Conservation (phyloP, 1,140 invertebrate genomes). For the Papilio xuthus region DNA sequence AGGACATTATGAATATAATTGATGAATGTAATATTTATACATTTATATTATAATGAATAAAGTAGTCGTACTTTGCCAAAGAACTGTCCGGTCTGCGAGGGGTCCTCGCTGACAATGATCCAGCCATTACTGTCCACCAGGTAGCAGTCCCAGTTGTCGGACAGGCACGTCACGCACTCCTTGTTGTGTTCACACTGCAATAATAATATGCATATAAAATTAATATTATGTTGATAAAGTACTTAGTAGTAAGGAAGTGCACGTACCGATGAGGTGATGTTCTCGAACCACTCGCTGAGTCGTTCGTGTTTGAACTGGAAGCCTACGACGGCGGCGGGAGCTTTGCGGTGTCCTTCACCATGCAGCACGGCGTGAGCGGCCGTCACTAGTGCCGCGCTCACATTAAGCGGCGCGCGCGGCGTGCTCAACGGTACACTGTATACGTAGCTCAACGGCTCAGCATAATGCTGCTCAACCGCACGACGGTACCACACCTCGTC, state of each 20-base stretch:
- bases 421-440: slow-evolving; percentile 82
- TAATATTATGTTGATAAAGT: slow-evolving; percentile 4
- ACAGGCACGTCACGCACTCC: slow-evolving; percentile 86
- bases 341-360: slow-evolving; percentile 83
- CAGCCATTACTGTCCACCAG: slow-evolving; percentile 95
- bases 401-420: slow-evolving; percentile 64
- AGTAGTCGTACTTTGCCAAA: slow-evolving; percentile 88
- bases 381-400: slow-evolving; percentile 86
- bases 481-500: slow-evolving; percentile 97
- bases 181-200: slow-evolving; percentile 82
- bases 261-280: slow-evolving; percentile 87
- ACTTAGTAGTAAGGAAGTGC: background rate
- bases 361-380: slow-evolving; percentile 94
- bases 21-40: too few relatives aligned
- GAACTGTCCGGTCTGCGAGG: slow-evolving; percentile 89
- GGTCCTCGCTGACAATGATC: slow-evolving; percentile 89
- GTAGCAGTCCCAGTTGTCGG: slow-evolving; percentile 90
- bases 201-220: background rate
- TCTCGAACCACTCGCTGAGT: slow-evolving; percentile 88
- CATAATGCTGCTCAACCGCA: slow-evolving; percentile 94
- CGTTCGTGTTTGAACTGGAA: slow-evolving; percentile 92
- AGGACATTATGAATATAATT: too few relatives aligned
- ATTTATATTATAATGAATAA: background rate
- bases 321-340: slow-evolving; percentile 95
- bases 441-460: slow-evolving; percentile 91